These are phyloP conservation scores for Sinocyclocheilus anophthalmus DNA, from an alignment of 2,113 vertebrate genomes.

Conservation along the genomic window DNA sequence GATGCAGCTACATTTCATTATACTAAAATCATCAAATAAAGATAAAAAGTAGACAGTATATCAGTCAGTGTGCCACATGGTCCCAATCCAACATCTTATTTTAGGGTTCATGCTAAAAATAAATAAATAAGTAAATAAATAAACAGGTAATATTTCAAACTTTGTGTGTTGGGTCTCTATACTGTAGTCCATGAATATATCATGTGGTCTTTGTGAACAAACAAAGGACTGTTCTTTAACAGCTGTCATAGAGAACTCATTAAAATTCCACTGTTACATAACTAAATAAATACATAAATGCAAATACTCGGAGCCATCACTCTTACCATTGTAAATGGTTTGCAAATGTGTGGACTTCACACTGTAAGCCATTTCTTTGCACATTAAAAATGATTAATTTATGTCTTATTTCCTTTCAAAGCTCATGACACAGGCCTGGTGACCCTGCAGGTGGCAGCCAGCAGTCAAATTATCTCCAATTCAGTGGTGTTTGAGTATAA, in stretches of 20 bases:
- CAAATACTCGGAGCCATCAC: background rate
- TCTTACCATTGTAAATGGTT: background rate
- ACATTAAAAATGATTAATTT: background rate
- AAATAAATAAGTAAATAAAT: background rate
- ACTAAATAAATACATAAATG: background rate
- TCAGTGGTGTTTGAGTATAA: slow-evolving; percentile 99
- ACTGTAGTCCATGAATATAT: slow-evolving; percentile 9
- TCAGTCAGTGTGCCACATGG: background rate
- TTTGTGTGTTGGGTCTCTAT: background rate
- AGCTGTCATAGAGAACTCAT: slow-evolving; percentile 15
- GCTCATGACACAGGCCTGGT: slow-evolving; percentile 98
- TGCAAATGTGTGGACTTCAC: background rate
- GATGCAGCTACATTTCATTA: background rate
- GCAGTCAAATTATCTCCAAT: slow-evolving; percentile 95
- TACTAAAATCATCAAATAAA: background rate
- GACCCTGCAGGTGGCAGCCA: slow-evolving; percentile 97
- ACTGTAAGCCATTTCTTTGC: background rate
- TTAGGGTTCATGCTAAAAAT: background rate
- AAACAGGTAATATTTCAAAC: background rate
- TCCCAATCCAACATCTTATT: background rate
- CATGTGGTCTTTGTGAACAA: slow-evolving; percentile 12
- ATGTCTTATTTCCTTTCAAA: slow-evolving; percentile 62
- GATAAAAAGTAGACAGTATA: background rate
- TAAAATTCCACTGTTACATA: slow-evolving; percentile 8
- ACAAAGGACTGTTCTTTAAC: slow-evolving; percentile 9